phyloP scores from a whole-genome alignment of 2,888 invertebrate genomes.

The Polymixis flavicincta region DNA sequence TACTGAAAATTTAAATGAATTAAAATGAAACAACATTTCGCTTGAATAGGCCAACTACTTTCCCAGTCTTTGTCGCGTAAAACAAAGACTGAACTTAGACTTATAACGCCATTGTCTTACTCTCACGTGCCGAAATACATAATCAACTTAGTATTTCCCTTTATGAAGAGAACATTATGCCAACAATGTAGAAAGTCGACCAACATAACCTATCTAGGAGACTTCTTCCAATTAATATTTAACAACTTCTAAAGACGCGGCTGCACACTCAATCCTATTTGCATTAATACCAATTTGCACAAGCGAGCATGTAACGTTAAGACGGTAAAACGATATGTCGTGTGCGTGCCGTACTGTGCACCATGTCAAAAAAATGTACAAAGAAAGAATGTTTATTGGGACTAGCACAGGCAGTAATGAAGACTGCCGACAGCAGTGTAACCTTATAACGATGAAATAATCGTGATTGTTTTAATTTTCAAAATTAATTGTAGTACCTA shows the following conservation, averaged over 20 bases:
- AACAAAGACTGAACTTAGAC: constrained; percentile 12
- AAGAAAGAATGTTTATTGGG: not conserved
- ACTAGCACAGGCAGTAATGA: too few species aligned
- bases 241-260: constrained; percentile 66
- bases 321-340: not conserved
- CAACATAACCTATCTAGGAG: constrained; percentile 70
- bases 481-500: too few species aligned
- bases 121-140: constrained; percentile 28
- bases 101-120: constrained; percentile 22
- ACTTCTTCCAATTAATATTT: constrained; percentile 74
- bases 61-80: not conserved
- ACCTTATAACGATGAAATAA: too few species aligned
- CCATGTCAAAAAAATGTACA: not conserved
- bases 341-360: not conserved
- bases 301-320: not conserved
- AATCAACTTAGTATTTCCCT: constrained; percentile 47
- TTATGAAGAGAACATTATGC: constrained; percentile 41
- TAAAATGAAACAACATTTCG: not conserved
- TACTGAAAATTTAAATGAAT: not conserved
- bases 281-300: not conserved
- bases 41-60: not conserved
- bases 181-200: constrained; percentile 73
- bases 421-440: too few species aligned
- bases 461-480: too few species aligned
- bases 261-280: not conserved